A percentile compares a stretch with the other conserved stretches of the same genome.
These are phyloP conservation scores for Galerucella nymphaeae DNA, from an alignment of 2,888 invertebrate species.

Conservation along the genomic window DNA sequence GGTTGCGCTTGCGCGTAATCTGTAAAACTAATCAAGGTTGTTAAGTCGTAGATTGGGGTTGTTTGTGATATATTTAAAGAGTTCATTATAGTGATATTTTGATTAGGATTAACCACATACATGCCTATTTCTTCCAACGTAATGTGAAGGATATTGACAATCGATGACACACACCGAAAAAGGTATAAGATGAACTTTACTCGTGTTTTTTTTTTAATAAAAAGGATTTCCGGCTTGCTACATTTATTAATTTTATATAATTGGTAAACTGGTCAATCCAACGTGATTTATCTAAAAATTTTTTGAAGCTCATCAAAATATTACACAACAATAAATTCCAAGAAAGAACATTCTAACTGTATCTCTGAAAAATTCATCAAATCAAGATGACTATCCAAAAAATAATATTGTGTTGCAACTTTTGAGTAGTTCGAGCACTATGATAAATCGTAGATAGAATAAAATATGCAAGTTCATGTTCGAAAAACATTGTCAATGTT, in stretches of 20 bases:
- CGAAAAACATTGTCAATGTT: conserved; percentile 39
- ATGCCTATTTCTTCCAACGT: too few species aligned
- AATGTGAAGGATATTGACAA: too few species aligned
- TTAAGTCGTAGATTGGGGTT: too few species aligned
- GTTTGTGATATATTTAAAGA: too few species aligned
- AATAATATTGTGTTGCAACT: conserved; percentile 29
- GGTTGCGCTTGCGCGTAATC: too few species aligned
- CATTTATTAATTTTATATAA: not conserved
- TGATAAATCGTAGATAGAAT: conserved; percentile 33
- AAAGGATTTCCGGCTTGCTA: not conserved
- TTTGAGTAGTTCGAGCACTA: conserved; percentile 24
- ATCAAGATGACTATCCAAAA: conserved; percentile 41
- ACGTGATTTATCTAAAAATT: not conserved
- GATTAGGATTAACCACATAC: too few species aligned
- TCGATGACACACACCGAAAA: too few species aligned
- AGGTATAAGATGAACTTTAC: too few species aligned
- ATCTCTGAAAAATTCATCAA: conserved; percentile 32
- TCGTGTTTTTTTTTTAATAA: not conserved
- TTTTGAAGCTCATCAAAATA: conserved; percentile 22
- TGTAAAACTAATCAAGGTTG: too few species aligned
- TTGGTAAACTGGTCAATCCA: not conserved
- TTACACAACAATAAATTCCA: conserved; percentile 28
- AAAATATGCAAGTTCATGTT: conserved; percentile 38
- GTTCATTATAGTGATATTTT: too few species aligned
- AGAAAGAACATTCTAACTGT: conserved; percentile 38